Conservation (phyloP, 2,888 invertebrate species). For the Protodeltote pygarga region DNA sequence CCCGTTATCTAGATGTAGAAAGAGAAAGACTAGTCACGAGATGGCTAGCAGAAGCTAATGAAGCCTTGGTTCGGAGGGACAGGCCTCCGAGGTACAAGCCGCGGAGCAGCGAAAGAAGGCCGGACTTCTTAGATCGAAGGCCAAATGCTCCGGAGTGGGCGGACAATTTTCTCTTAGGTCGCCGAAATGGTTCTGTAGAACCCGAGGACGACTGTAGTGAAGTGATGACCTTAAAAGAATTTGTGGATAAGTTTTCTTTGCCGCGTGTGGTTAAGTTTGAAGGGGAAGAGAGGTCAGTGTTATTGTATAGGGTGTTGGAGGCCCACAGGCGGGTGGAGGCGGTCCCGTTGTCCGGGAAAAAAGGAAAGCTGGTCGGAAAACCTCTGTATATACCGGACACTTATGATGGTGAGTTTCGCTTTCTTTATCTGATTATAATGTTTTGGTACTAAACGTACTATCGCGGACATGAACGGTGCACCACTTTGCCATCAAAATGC, state of each 20-base stretch:
- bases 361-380: slow-evolving; percentile 86
- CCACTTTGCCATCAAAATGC: too few species aligned
- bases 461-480: too few species aligned
- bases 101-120: slow-evolving; percentile 79
- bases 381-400: slow-evolving; percentile 89
- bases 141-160: slow-evolving; percentile 77
- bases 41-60: slow-evolving; percentile 84
- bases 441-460: too few species aligned
- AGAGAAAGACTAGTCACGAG: slow-evolving; percentile 80
- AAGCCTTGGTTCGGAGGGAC: slow-evolving; percentile 78
- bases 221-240: slow-evolving; percentile 84
- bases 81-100: slow-evolving; percentile 81
- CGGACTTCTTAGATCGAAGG: slow-evolving; percentile 77
- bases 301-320: slow-evolving; percentile 88
- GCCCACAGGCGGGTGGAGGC: slow-evolving; percentile 89
- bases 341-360: slow-evolving; percentile 85
- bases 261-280: slow-evolving; percentile 88
- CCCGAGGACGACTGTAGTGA: slow-evolving; percentile 82
- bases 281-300: slow-evolving; percentile 86
- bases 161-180: slow-evolving; percentile 77
- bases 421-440: background rate
- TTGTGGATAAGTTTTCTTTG: slow-evolving; percentile 88
- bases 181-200: slow-evolving; percentile 77
- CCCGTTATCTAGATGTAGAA: slow-evolving; percentile 82
- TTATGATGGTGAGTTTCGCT: slow-evolving; percentile 87